Evolutionary conservation across 1,140 invertebrate genomes (phyloP).

Genomic region (Drosophila prosaltans): DNA sequence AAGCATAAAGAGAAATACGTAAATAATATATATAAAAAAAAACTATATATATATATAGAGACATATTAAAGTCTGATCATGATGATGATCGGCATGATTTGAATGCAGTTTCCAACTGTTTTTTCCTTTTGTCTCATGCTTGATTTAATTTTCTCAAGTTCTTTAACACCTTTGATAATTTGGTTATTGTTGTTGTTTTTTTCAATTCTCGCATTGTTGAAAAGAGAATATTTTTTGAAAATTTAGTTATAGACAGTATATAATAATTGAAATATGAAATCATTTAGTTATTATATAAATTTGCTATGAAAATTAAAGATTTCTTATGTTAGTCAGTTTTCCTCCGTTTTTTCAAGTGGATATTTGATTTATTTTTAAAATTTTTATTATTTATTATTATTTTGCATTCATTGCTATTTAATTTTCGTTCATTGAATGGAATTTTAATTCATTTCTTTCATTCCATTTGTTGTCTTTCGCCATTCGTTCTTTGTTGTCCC

Average conservation of each 20-base stretch:
- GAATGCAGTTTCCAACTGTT: not conserved
- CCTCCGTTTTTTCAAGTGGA: too few relatives aligned
- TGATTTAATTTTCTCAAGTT: not conserved
- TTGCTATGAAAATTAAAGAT: too few relatives aligned
- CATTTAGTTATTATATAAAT: too few relatives aligned
- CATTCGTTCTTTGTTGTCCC: not conserved
- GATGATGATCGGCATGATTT: not conserved
- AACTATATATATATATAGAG: not conserved
- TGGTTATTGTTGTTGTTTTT: not conserved
- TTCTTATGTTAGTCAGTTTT: too few relatives aligned
- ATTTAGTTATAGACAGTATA: too few relatives aligned
- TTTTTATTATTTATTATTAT: too few relatives aligned
- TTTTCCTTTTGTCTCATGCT: not conserved
- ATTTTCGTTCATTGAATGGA: not conserved
- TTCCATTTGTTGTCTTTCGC: slow-evolving; percentile 17
- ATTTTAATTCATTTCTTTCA: slow-evolving; percentile 3
- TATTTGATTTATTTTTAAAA: too few relatives aligned
- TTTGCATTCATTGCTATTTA: too few relatives aligned
- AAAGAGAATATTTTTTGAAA: not conserved
- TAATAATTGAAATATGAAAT: too few relatives aligned
- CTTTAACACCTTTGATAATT: slow-evolving; percentile 2
- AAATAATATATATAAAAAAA: not conserved
- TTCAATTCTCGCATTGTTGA: not conserved
- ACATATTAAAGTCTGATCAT: slow-evolving; percentile 3
- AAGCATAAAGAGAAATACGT: slow-evolving; percentile 48